phyloP scores from a whole-genome alignment of 2,797 vertebrate genomes.

The Galago senegalensis region DNA sequence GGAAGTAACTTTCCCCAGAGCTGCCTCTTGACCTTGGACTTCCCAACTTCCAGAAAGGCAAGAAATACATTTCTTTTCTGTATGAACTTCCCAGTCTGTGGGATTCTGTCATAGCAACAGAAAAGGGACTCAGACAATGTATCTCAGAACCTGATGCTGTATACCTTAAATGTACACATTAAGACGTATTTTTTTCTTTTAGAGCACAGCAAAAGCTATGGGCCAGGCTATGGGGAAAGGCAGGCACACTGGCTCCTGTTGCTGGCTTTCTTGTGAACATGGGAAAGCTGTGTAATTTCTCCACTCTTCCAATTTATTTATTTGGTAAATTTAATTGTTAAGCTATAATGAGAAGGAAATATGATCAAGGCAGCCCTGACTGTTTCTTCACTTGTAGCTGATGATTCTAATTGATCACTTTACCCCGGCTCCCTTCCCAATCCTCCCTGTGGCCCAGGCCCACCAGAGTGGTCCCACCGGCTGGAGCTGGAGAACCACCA shows the following conservation, averaged over 20 bases:
- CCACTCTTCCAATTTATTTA: background rate
- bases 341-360: background rate
- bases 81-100: background rate
- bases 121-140: background rate
- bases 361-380: background rate
- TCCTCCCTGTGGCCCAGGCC: too few species aligned
- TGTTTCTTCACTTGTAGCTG: background rate
- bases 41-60: background rate
- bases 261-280: background rate
- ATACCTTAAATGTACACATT: background rate
- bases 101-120: background rate
- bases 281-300: background rate
- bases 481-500: accelerated
- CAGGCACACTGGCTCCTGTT: background rate
- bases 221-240: background rate
- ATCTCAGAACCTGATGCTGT: background rate
- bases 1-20: background rate
- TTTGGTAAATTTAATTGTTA: background rate
- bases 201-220: background rate
- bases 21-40: background rate
- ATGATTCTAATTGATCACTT: background rate
- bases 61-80: background rate
- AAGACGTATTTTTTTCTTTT: too few species aligned
- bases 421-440: accelerated
- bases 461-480: too few species aligned